A percentile compares a stretch with the other conserved stretches of the same genome.
Evolutionary conservation across 2,888 invertebrate genomes (phyloP).

Genomic region (Petrophora chlorosata): DNA sequence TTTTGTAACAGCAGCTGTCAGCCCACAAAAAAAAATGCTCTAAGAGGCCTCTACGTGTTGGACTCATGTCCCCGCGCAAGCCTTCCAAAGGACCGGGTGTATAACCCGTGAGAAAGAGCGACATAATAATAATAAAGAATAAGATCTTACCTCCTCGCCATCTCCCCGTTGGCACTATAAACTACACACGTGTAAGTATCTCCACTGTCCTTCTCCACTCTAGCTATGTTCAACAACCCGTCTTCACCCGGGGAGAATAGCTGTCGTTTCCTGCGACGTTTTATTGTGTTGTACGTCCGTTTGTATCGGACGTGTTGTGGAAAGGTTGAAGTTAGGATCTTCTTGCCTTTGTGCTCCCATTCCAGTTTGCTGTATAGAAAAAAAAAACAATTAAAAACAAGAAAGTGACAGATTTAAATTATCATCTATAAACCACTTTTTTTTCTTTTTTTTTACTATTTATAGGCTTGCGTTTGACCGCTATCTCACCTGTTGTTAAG

Average conservation of each 20-base stretch:
- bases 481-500: no score
- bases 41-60: no score
- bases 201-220: constrained; percentile 86
- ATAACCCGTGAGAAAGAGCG: background rate
- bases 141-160: constrained; percentile 86
- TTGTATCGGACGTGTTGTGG: constrained; percentile 69
- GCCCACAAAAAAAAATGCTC: no score
- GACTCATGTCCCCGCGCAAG: no score
- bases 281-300: constrained; percentile 43
- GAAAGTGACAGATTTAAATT: no score
- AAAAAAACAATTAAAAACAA: constrained; percentile 16
- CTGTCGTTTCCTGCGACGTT: constrained; percentile 54
- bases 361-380: constrained; percentile 74
- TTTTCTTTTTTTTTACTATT: no score
- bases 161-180: constrained; percentile 89
- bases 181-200: constrained; percentile 93
- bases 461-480: no score
- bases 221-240: constrained; percentile 84
- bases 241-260: constrained; percentile 69
- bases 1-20: no score
- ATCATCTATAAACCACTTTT: no score
- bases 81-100: no score
- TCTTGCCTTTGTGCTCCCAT: constrained; percentile 78
- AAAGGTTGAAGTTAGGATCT: constrained; percentile 59
- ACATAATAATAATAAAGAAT: background rate